Base-by-base conservation (phyloP, 2,888 invertebrate genomes). In the Euzetes globulus region DNA sequence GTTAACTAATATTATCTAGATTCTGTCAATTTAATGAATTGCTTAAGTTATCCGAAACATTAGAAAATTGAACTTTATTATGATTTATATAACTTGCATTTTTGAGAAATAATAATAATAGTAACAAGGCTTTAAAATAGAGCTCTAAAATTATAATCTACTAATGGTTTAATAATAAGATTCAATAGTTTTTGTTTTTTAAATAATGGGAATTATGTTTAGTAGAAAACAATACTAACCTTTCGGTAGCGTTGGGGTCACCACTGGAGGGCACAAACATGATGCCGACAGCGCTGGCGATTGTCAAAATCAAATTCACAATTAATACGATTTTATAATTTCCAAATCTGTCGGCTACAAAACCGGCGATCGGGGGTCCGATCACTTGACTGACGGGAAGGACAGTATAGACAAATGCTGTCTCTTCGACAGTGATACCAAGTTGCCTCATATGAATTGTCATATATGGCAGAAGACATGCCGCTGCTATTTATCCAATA, bases 371-470 rank as follows among this genome's bases (percentile, higher is more conserved):
- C 22, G 92, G 92, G 41, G 92, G 90, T 79, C 92, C 90, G 78
- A 93, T 84, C 82, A 93, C 91, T 7, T 92, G 91, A 7, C 92
- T 90, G 80, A 93, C 89, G 11, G 93, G 92, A 81, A 93, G 86
- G 1, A 91, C 89, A 80, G 92, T 86, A 84, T 92, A 93, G 79
- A 93, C 90, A 80, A 92, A 88, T 73, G 91, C 91, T 77, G 92
- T 91, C 85, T 94, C 91, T 80, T 91, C 89, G 78, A 92, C 89
- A 68, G 90, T 90, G 75, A 94, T 85, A 76, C 93, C 93, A 81
- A 93, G 89, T 81, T 91, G 89, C 83, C 91, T 91, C 93, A 94
- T 93, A 84, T 92, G 93, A 79, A 94, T 89, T 1, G 92, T 91
- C 80, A 94, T 84, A 82, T 92, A 94, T 0, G 94, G 93, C 75